Evolutionary conservation across 2,888 invertebrate species (phyloP).

Genomic region (Leptopilina syphax): DNA sequence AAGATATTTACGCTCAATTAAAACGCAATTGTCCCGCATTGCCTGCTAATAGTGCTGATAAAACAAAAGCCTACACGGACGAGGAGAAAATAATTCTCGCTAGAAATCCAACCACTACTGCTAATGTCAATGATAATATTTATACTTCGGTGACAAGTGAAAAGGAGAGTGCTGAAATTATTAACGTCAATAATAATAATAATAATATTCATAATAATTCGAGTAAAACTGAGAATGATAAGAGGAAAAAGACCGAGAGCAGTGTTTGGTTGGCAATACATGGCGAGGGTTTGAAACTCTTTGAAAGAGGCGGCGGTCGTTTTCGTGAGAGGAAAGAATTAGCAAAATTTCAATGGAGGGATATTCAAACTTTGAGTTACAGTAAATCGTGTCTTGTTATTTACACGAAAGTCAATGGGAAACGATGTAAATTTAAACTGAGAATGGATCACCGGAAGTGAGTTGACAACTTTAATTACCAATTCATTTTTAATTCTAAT

Average conservation of each 20-base stretch:
- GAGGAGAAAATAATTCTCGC: conserved; percentile 57
- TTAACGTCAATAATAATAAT: conserved; percentile 57
- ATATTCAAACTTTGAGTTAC: conserved; percentile 87
- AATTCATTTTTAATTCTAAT: background rate
- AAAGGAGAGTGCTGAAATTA: conserved; percentile 43
- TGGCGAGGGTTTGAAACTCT: conserved; percentile 74
- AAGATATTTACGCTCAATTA: conserved; percentile 62
- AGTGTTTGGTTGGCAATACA: conserved; percentile 77
- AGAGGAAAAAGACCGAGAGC: conserved; percentile 69
- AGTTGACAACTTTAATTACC: conserved; percentile 60
- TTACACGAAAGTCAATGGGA: conserved; percentile 79
- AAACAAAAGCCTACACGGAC: conserved; percentile 61
- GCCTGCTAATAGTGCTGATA: conserved; percentile 61
- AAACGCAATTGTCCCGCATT: conserved; percentile 54
- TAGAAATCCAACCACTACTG: conserved; percentile 40
- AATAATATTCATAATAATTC: background rate
- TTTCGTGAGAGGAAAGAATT: conserved; percentile 70
- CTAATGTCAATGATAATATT: conserved; percentile 52
- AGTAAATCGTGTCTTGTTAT: conserved; percentile 85
- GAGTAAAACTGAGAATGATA: conserved; percentile 55
- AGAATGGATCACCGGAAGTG: conserved; percentile 86
- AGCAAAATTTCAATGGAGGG: conserved; percentile 82
- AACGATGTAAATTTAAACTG: conserved; percentile 84
- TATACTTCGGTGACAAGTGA: conserved; percentile 53
- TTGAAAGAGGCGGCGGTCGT: conserved; percentile 72